A percentile compares a stretch with the other conserved stretches of the same genome.
These are phyloP conservation scores for Agrochola litura DNA, from an alignment of 2,888 invertebrate species.

Conservation along the genomic window DNA sequence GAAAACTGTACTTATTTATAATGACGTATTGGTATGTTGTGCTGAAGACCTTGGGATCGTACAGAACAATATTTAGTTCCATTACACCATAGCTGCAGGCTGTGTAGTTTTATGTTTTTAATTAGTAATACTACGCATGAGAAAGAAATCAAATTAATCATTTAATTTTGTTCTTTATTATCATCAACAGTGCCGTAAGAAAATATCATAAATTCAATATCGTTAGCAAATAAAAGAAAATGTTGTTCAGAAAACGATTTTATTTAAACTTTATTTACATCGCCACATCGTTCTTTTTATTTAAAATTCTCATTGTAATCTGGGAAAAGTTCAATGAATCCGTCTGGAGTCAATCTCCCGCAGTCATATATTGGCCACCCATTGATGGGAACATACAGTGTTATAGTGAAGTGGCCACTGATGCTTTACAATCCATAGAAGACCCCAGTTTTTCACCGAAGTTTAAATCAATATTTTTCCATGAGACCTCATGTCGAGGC, in stretches of 20 bases:
- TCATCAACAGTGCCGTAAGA: not conserved
- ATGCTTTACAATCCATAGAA: slow-evolving; percentile 43
- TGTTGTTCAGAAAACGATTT: slow-evolving; percentile 6
- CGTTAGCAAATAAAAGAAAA: slow-evolving; percentile 19
- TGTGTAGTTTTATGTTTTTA: slow-evolving; percentile 24
- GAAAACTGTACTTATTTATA: not conserved
- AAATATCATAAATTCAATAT: slow-evolving; percentile 16
- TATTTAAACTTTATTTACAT: not conserved
- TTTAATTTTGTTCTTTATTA: not conserved
- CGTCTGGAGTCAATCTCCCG: not conserved
- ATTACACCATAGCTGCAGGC: not conserved
- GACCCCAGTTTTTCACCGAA: slow-evolving; percentile 39
- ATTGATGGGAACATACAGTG: slow-evolving; percentile 13
- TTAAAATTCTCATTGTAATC: not conserved
- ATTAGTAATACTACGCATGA: slow-evolving; percentile 34
- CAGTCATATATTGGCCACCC: slow-evolving; percentile 35
- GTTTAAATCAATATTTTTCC: slow-evolving; percentile 90
- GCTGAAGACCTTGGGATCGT: too few species aligned
- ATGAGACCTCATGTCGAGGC: slow-evolving; percentile 91
- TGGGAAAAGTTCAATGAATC: not conserved
- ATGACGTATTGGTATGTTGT: too few species aligned
- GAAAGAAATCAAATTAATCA: slow-evolving; percentile 9
- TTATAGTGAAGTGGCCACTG: slow-evolving; percentile 3
- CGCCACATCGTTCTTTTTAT: not conserved
- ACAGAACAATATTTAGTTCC: too few species aligned